phyloP scores from a whole-genome alignment of 2,797 vertebrate species.

The Notamacropus eugenii region DNA sequence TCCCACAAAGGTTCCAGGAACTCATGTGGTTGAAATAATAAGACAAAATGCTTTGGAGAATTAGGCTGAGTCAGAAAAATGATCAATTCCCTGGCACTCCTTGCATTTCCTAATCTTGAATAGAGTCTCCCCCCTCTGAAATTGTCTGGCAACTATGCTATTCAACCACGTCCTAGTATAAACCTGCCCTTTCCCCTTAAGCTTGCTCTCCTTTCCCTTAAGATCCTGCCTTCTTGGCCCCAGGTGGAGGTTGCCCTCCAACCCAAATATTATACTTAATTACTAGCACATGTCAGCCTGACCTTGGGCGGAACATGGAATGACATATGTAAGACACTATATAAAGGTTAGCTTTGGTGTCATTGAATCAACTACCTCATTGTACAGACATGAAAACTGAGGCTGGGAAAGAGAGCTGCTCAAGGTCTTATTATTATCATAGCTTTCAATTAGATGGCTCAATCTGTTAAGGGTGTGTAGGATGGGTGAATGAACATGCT shows the following conservation, averaged over 20 bases:
- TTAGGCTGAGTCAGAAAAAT: neutral
- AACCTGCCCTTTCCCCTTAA: neutral
- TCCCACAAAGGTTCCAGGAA: neutral
- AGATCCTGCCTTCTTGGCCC: neutral
- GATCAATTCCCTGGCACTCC: neutral
- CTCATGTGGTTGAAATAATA: neutral
- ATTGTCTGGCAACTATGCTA: neutral
- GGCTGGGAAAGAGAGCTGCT: neutral
- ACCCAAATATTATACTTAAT: neutral
- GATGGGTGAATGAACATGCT: neutral
- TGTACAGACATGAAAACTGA: neutral
- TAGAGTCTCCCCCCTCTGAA: neutral
- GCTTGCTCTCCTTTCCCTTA: neutral
- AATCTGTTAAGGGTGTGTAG: neutral
- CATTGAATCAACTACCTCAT: neutral
- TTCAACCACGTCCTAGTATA: neutral
- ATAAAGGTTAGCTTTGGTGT: neutral
- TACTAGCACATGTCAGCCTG: neutral
- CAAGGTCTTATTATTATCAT: neutral
- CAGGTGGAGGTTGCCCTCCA: too few species aligned
- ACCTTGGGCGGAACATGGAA: neutral
- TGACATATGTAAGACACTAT: neutral
- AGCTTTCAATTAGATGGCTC: neutral
- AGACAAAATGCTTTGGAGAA: neutral
- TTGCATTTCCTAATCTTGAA: neutral